Evolutionary conservation across 2,797 vertebrate genomes (phyloP).

Genomic region (Pygocentrus nattereri): DNA sequence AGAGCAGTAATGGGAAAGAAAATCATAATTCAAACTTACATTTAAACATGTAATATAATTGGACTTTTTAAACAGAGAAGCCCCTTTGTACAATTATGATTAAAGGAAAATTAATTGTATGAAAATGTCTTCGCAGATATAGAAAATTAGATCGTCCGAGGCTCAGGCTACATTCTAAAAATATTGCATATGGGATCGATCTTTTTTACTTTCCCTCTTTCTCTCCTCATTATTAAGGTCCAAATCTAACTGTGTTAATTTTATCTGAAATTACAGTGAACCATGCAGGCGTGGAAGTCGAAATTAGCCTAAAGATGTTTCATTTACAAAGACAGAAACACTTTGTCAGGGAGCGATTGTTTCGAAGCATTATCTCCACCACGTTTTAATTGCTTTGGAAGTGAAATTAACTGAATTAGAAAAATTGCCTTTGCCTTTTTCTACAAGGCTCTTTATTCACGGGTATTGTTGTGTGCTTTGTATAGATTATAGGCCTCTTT

Average conservation of each 20-base stretch:
- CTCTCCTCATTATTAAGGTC: conserved; percentile 75
- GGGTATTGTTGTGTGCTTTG: conserved; percentile 93
- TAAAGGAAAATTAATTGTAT: conserved; percentile 90
- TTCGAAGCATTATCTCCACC: conserved; percentile 91
- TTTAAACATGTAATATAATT: conserved; percentile 86
- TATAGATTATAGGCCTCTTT: conserved; percentile 91
- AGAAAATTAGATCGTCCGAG: conserved; percentile 83
- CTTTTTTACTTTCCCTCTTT: conserved; percentile 65
- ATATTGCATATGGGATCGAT: conserved; percentile 82
- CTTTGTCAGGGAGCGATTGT: conserved; percentile 88
- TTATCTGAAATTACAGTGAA: conserved; percentile 92
- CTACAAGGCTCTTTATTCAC: conserved; percentile 90
- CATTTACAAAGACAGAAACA: conserved; percentile 91
- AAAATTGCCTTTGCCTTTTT: conserved; percentile 91
- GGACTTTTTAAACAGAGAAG: conserved; percentile 82
- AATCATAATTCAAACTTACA: conserved; percentile 84
- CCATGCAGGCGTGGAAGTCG: conserved; percentile 86
- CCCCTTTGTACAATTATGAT: conserved; percentile 87
- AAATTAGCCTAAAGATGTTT: conserved; percentile 92
- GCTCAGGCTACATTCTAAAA: conserved; percentile 79
- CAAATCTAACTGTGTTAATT: conserved; percentile 89
- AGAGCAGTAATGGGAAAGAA: conserved; percentile 78
- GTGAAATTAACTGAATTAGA: conserved; percentile 98
- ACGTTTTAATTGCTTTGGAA: conserved; percentile 96
- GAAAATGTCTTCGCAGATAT: conserved; percentile 86